Evolutionary conservation across 2,888 invertebrate genomes (phyloP), one percentile per base, ranked within the genome.

Genomic region (Electrophaes corylata): DNA sequence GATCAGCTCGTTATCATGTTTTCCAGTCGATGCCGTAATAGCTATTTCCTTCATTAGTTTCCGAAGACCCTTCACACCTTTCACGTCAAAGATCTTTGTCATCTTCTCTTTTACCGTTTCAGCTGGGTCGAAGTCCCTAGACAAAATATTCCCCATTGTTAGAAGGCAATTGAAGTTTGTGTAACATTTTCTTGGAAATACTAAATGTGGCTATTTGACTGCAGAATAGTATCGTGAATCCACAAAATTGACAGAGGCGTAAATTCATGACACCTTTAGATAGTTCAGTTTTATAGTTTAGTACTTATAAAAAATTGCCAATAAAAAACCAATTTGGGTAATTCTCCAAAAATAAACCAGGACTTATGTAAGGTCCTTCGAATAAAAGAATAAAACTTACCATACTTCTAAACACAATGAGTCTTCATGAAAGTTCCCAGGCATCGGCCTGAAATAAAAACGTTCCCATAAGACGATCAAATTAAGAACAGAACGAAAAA

Each of bases 1-100:
- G 59, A 99, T 96, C 56, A 99, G 95, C 87, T 99, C 99, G 80
- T 99, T 99, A 69, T 98, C 96, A 85, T 96, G 97, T 92, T 95
- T 98, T 65, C 99, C 96, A 0, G 98, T 98, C 0, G 98, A 97
- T 41, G 98, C 99, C 0, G 99, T 98, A 12, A 98, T 95, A 0
- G 96, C 97, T 57, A 97, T 96, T 88, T 97, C 97, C 78, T 97
- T 97, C 91, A 97, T 95, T 31, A 97, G 84, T 82, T 96, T 97
- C 26, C 96, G 93, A 14, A 97, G 91, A 0, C 97, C 97, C 77
- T 95, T 95, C 0, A 97, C 95, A 0, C 97, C 97, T 88, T 97
- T 97, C 0, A 97, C 95, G 72, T 96, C 96, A 65, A 95, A 95
- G 62, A 97, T 93, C 86, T 97, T 96, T 47, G 95, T 95, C 91